Base-by-base conservation (phyloP, 1,140 invertebrate species). In the Eurosta solidaginis region DNA sequence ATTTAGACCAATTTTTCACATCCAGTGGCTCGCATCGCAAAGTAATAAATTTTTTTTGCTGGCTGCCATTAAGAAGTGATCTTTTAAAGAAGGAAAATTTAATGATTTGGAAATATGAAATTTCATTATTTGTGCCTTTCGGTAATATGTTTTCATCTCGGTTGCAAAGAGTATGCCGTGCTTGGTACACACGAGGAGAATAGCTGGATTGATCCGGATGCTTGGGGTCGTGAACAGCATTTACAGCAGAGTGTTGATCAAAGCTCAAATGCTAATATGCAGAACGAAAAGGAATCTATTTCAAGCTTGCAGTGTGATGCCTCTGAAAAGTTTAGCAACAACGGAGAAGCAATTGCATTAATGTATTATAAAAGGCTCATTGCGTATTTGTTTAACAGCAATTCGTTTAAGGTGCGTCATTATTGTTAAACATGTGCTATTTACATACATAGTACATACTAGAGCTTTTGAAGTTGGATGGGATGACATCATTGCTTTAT, bases 321-420 rank as follows among this genome's bases (percentile, higher is more conserved):
- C n/a, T n/a, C n/a, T 20, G 5, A 40, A 20, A 20, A 68, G n/a
- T n/a, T 29, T 22, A 20, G n/a, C 59, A 10, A 17, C 36, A 40
- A 20, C 33, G 80, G 81, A 29, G 83, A 86, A 59, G 81, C 75
- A 36, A 49, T 82, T 9, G 80, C 84, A 17, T 77, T 86, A 20
- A 81, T 74, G 10, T 85, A 85, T 77, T 86, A 84, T 73, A 85
- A 80, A 63, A 86, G 85, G 59, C 84, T 86, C 73, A 79, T 81
- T 10, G 83, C 78, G 27, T 25, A 76, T 1, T 40, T 86, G 22
- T 86, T 86, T 44, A 81, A 81, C 50, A 80, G 81, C 6, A 79
- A 86, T 0, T 59, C 75, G 36, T 73, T 86, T 20, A 78, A 80
- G 78, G 85, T 86, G 75, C 36, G 79, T 68, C 76, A 81, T 77